Percentiles rank a stretch among this genome's conserved stretches.
Conservation (phyloP, 2,797 vertebrate species). For the Fundulus diaphanus region DNA sequence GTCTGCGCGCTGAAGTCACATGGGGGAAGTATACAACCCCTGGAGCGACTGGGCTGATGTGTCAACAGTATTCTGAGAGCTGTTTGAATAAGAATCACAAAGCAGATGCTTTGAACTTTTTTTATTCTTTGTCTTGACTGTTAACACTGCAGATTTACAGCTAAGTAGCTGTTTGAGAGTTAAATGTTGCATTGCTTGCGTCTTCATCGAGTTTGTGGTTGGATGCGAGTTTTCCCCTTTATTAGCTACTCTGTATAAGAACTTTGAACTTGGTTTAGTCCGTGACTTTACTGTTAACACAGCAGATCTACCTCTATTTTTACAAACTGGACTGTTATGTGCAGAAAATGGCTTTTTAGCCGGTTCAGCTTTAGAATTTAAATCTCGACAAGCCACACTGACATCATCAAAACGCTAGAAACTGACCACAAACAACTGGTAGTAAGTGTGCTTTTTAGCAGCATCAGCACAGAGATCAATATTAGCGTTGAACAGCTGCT, state of each 20-base stretch:
- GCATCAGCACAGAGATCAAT: neutral
- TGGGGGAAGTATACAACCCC: conserved; percentile 53
- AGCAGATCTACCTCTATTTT: neutral
- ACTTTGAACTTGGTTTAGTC: neutral
- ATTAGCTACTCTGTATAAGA: neutral
- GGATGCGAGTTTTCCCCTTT: neutral
- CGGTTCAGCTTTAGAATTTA: neutral
- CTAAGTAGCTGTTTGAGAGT: neutral
- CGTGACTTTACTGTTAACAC: neutral
- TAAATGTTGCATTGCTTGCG: neutral
- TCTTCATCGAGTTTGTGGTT: neutral
- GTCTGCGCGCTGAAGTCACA: conserved; percentile 56
- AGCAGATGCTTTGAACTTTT: conserved; percentile 26
- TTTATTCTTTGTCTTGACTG: conserved; percentile 30
- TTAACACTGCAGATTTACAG: conserved; percentile 27
- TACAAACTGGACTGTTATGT: neutral
- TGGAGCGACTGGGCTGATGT: conserved; percentile 44
- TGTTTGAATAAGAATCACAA: conserved; percentile 27
- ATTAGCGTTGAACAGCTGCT: neutral
- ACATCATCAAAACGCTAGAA: neutral
- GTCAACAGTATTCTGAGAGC: conserved; percentile 41
- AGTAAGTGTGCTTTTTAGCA: neutral
- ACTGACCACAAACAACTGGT: neutral
- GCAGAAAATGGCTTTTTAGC: neutral
- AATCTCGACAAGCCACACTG: neutral